These are phyloP conservation scores for Cistogaster globosa DNA, from an alignment of 2,888 invertebrate genomes.

Conservation along the genomic window DNA sequence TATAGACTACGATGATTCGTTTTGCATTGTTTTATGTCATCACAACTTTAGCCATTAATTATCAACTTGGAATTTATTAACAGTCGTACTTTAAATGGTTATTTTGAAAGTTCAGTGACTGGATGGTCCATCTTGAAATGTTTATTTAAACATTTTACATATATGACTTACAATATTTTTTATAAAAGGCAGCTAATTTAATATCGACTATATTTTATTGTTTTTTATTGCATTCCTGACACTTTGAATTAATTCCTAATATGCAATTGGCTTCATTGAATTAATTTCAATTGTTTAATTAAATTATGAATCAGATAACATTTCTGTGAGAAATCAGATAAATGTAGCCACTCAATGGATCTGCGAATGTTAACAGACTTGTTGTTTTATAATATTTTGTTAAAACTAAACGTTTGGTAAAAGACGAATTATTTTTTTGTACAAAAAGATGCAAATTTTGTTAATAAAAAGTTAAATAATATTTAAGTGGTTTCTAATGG, in stretches of 20 bases:
- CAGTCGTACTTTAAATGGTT: slow-evolving; percentile 27
- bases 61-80: slow-evolving; percentile 20
- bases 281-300: slow-evolving; percentile 38
- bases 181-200: slow-evolving; percentile 13
- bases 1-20: slow-evolving; percentile 25
- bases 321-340: slow-evolving; percentile 4
- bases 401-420: no score
- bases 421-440: no score
- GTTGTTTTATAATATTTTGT: no score
- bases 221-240: slow-evolving; percentile 29
- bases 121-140: background rate
- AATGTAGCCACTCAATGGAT: background rate
- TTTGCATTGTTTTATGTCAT: slow-evolving; percentile 58
- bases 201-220: slow-evolving; percentile 23
- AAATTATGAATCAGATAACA: slow-evolving; percentile 33
- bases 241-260: slow-evolving; percentile 4
- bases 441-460: no score
- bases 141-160: background rate
- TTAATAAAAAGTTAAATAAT: no score
- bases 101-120: slow-evolving; percentile 29
- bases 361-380: no score
- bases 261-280: slow-evolving; percentile 13
- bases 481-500: no score
- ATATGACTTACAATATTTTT: background rate
- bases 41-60: slow-evolving; percentile 45